Evolutionary conservation across 1,140 invertebrate species (phyloP), one percentile per base, ranked within the genome.

Genomic region (Eupristina koningsbergeri): DNA sequence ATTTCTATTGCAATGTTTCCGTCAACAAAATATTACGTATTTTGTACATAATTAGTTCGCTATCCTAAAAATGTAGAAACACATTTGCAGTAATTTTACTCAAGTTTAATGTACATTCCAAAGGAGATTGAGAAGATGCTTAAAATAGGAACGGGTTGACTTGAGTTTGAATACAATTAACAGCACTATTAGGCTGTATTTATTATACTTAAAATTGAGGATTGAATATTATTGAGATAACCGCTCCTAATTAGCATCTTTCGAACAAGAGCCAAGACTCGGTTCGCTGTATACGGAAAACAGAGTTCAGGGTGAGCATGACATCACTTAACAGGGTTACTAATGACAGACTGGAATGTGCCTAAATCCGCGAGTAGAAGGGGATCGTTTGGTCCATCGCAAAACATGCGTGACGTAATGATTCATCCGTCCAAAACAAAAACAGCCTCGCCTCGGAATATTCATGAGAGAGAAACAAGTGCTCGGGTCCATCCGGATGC

Each of bases 381-480:
- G 41, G 7, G 67, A 26, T 36, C n/a, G n/a, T 41, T 31, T 19
- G 0, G n/a, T 39, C 22, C 47, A 50, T 8, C 47, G 47, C 8
- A 50, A 50, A 50, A 50, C 15, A 17, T 13, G 47, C 5, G 53
- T 58, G 53, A 58, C 53, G 22, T 26, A 58, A 58, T 58, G 5
- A 26, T 26, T 58, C 26, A 22, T 26, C 3, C 53, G 26, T 9
- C 22, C 36, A 41, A 71, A 71, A 41, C 17, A 31, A 67, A 67
- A 67, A 15, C 19, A 31, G 11, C 34, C 34, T 69, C 64, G n/a
- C n/a, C 5, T 39, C 13, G 1, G 64, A 69, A 69, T 39, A 69
- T 69, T 69, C 64, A 69, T 69, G 34, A 69, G 67, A 34, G 3
- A 19, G 9, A 71, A 71, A 71, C 67, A 71, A 71, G 36, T 71